A percentile compares a stretch with the other conserved stretches of the same genome.
Evolutionary conservation across 1,140 invertebrate species (phyloP).

Genomic region (Pseudobourletiella spinata): DNA sequence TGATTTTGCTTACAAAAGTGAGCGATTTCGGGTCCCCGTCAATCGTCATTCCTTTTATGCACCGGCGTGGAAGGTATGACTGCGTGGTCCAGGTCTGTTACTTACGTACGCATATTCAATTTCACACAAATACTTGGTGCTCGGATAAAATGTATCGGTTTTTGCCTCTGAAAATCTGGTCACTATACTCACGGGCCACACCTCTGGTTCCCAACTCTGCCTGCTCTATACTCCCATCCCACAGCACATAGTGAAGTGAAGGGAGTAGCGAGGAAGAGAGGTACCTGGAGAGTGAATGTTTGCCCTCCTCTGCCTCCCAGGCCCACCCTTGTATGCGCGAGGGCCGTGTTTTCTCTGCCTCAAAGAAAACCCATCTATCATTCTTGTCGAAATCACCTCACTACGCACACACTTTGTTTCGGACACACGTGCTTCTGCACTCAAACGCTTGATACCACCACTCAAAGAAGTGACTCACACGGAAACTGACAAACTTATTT

Average conservation of each 20-base stretch:
- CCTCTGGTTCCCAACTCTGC: too few relatives aligned
- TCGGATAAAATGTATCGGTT: not conserved
- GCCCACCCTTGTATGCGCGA: conserved; percentile 35
- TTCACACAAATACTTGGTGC: too few relatives aligned
- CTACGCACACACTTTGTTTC: conserved; percentile 7
- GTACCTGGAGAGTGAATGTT: not conserved
- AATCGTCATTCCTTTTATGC: too few relatives aligned
- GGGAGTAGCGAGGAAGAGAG: not conserved
- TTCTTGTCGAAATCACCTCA: conserved; percentile 37
- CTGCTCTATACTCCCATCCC: too few relatives aligned
- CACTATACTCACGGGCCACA: not conserved
- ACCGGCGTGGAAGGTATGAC: too few relatives aligned
- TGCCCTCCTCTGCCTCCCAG: too few relatives aligned
- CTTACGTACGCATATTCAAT: too few relatives aligned
- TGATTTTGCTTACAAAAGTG: too few relatives aligned
- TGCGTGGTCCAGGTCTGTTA: too few relatives aligned
- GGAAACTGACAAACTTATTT: not conserved
- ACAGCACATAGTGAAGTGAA: not conserved
- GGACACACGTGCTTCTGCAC: not conserved
- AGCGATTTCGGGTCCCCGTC: too few relatives aligned
- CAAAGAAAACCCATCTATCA: conserved; percentile 37
- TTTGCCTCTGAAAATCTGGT: not conserved
- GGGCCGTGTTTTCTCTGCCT: too few relatives aligned
- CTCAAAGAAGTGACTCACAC: not conserved
- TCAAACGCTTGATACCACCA: not conserved